phyloP scores from a whole-genome alignment of 2,888 invertebrate genomes.

The Petrolisthes manimaculis region DNA sequence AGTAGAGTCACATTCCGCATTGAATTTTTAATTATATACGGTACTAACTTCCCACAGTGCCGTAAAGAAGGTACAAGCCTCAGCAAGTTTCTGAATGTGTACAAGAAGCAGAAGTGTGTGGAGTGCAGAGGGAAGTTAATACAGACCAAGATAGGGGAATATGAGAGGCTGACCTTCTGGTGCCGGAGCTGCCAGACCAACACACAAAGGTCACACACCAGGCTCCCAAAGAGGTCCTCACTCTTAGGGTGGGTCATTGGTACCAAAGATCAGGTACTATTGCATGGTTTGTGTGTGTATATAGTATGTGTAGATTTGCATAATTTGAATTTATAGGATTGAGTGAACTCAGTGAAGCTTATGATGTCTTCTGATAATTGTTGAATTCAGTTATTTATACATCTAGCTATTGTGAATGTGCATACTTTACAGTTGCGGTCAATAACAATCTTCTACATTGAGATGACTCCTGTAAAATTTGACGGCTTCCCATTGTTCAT shows the following conservation, averaged over 20 bases:
- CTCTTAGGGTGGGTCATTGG: constrained; percentile 54
- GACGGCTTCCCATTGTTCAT: no score
- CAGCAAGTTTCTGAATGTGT: constrained; percentile 49
- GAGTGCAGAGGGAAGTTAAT: constrained; percentile 53
- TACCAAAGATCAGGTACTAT: constrained; percentile 8
- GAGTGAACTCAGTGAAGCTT: no score
- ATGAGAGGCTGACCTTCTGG: constrained; percentile 63
- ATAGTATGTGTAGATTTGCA: not conserved
- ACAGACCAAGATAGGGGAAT: constrained; percentile 63
- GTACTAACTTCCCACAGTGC: constrained; percentile 37
- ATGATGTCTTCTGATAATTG: no score
- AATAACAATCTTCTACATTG: no score
- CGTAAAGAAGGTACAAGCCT: constrained; percentile 53
- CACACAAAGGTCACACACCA: constrained; percentile 24
- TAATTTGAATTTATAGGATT: no score
- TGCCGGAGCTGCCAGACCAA: constrained; percentile 61
- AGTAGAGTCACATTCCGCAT: no score
- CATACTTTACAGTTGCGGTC: no score
- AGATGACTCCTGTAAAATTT: no score
- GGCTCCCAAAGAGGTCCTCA: constrained; percentile 44
- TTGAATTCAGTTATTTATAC: no score
- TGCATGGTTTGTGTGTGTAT: not conserved
- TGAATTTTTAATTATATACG: no score
- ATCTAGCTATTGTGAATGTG: no score
- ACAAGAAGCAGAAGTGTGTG: constrained; percentile 49